phyloP scores from a whole-genome alignment of 2,888 invertebrate species.

The Biston betularia region DNA sequence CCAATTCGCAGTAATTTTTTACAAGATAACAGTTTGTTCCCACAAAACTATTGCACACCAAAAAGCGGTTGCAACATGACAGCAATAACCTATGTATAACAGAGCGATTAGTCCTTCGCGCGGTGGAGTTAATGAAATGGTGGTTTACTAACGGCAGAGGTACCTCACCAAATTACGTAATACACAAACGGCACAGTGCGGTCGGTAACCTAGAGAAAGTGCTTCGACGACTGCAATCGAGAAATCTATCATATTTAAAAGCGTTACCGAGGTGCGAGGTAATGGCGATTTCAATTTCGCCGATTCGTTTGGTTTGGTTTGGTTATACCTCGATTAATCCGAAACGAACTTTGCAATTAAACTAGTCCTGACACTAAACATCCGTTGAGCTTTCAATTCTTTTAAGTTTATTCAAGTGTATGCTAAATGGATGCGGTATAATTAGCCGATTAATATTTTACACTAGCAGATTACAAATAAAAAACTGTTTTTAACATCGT shows the following conservation, averaged over 20 bases:
- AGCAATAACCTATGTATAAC: constrained; percentile 35
- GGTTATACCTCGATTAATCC: constrained; percentile 48
- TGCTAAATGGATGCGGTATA: not conserved
- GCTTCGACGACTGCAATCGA: constrained; percentile 63
- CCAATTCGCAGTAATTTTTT: constrained; percentile 22
- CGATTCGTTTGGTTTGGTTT: constrained; percentile 53
- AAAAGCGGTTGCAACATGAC: constrained; percentile 35
- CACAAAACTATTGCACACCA: constrained; percentile 37
- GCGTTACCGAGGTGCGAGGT: constrained; percentile 55
- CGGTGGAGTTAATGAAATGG: constrained; percentile 54
- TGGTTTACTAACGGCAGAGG: constrained; percentile 52
- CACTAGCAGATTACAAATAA: too few species aligned
- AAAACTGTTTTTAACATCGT: too few species aligned
- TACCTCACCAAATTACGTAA: constrained; percentile 58
- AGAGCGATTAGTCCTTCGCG: constrained; percentile 54
- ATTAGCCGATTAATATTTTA: too few species aligned
- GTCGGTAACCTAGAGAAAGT: constrained; percentile 71
- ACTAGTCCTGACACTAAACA: constrained; percentile 32
- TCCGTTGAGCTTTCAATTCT: constrained; percentile 29
- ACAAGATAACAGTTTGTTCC: constrained; percentile 30
- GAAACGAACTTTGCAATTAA: constrained; percentile 44
- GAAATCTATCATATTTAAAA: constrained; percentile 66
- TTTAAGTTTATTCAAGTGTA: constrained; percentile 5
- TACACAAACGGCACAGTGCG: constrained; percentile 45
- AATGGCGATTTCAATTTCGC: constrained; percentile 59